Base-by-base conservation (phyloP, 2,888 invertebrate genomes). In the Nymphalis c-album region DNA sequence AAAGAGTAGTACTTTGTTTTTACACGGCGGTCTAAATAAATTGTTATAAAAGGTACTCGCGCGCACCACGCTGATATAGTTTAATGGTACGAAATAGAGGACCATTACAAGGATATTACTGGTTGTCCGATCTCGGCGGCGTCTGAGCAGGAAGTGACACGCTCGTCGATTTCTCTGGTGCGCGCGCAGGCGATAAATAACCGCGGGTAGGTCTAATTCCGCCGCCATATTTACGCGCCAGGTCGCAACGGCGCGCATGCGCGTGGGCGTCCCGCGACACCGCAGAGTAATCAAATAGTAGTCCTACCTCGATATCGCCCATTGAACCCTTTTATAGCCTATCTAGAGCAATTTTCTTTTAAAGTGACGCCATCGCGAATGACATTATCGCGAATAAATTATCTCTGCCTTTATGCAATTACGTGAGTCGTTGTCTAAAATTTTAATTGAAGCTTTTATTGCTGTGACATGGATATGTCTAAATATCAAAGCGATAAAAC, bases 191-290 rank as follows among this genome's bases (percentile, higher is more conserved):
- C 77, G 80, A 89, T 88, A 91, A 90, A 91, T 90, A 87, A 87
- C 81, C 76, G 84, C 85, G 85, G 87, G 86, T 87, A 89, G 89
- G 83, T 89, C 88, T 86, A 88, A 90, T 90, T 89, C 83, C 79
- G 80, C 81, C 84, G 81, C 81, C 84, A 87, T 88, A 90, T 88
- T 88, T 90, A 89, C 87, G 86, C 84, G 79, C 73, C 78, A 75
- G 77, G 77, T 80, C 76, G 81, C 78, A 35, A 79, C 80, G 78
- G 74, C 71, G 66, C 60, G 73, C 40, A 57, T 40, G 57, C 69
- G 76, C 76, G 78, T 77, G 75, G 77, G 76, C 75, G 78, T 68
- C 72, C 68, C 69, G 74, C 78, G 80, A 85, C 84, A 81, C 78
- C 78, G 77, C 78, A 84, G 83, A 82, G 81, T 78, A 84, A 80